A percentile compares a stretch with the other conserved stretches of the same genome.
phyloP scores from a whole-genome alignment of 1,140 invertebrate species.

The Drosophila novamexicana region DNA sequence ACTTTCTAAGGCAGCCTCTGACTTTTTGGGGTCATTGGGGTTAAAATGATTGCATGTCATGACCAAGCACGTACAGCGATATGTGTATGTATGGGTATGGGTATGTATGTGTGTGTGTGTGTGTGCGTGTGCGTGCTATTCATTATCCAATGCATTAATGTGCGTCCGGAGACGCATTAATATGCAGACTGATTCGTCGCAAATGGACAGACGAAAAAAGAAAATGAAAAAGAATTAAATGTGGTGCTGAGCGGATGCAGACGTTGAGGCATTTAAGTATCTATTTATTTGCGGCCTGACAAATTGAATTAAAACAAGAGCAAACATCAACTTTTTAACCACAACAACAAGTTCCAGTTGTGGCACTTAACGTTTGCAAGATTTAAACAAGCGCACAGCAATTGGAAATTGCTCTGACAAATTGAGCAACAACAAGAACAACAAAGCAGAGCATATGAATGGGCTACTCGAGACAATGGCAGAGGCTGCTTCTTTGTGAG shows the following conservation, averaged over 20 bases:
- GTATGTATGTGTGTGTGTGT: neutral
- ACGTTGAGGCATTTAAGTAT: constrained; percentile 55
- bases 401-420: constrained; percentile 44
- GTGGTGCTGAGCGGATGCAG: constrained; percentile 47
- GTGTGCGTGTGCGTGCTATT: constrained; percentile 23
- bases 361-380: constrained; percentile 32
- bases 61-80: constrained; percentile 38
- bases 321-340: constrained; percentile 26
- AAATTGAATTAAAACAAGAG: constrained; percentile 75
- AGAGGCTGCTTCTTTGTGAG: neutral
- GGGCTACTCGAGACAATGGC: constrained; percentile 34
- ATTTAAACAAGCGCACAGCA: constrained; percentile 36
- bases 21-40: constrained; percentile 52
- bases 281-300: constrained; percentile 62
- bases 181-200: constrained; percentile 50
- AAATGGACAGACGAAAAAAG: constrained; percentile 4
- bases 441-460: constrained; percentile 22
- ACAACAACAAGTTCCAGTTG: constrained; percentile 13
- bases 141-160: constrained; percentile 78
- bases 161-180: constrained; percentile 76
- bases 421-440: constrained; percentile 28
- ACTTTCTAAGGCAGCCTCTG: constrained; percentile 17
- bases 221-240: constrained; percentile 1
- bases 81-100: neutral
- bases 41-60: constrained; percentile 51